Evolutionary conservation across 2,113 vertebrate species (phyloP).

Genomic region (Poicephalus meyeri): DNA sequence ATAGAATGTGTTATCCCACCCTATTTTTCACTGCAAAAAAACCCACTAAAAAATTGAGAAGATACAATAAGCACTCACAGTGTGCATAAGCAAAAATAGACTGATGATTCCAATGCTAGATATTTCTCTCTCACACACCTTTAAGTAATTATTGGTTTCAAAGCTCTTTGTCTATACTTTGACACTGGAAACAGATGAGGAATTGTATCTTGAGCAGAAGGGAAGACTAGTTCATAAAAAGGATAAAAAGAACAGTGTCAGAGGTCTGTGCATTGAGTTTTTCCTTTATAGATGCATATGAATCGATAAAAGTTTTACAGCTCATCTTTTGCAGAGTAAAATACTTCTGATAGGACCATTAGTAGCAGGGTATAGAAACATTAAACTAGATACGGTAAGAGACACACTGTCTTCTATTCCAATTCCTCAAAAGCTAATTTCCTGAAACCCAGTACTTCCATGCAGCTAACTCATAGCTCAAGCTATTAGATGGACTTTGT

Average conservation of each 20-base stretch:
- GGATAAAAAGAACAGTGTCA: not conserved
- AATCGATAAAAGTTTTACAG: not conserved
- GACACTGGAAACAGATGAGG: constrained; percentile 34
- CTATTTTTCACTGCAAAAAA: not conserved
- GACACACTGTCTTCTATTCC: accelerated
- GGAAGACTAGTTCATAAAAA: not conserved
- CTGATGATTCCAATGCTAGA: not conserved
- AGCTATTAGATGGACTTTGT: not conserved
- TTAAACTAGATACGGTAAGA: not conserved
- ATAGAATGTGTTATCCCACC: not conserved
- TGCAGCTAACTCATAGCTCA: not conserved
- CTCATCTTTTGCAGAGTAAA: not conserved
- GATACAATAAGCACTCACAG: not conserved
- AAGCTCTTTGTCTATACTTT: constrained; percentile 18
- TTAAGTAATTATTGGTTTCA: constrained; percentile 23
- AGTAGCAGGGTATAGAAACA: not conserved
- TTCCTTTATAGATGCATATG: not conserved
- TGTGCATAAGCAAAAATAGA: not conserved
- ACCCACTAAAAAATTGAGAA: not conserved
- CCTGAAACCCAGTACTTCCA: not conserved
- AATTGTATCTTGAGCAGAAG: not conserved
- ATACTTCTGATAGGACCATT: not conserved
- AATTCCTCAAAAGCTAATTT: not conserved
- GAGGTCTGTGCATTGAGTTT: not conserved
- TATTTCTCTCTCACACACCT: not conserved